A percentile compares a stretch with the other conserved stretches of the same genome.
These are phyloP conservation scores for Chamaea fasciata DNA, from an alignment of 2,113 vertebrate genomes.

Conservation along the genomic window DNA sequence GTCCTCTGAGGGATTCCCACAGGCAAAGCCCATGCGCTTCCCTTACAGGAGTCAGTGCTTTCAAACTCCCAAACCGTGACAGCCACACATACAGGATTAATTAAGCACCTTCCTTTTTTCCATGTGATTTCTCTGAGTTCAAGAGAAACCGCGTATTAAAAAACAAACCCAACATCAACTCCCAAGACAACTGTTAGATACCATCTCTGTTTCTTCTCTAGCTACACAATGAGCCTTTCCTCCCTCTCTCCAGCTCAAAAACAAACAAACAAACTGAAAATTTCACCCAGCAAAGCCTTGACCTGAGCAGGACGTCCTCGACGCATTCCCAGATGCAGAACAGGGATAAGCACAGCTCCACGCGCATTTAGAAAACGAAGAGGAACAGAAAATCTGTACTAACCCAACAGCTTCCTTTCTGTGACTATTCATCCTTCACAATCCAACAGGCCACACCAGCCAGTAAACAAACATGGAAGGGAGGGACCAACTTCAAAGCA, in stretches of 20 bases:
- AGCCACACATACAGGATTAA: neutral
- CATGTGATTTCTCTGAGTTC: neutral
- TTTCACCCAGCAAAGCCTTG: neutral
- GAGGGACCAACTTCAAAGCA: conserved; percentile 38
- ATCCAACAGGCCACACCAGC: conserved; percentile 1
- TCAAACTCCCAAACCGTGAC: neutral
- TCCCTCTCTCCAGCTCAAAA: neutral
- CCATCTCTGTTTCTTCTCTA: neutral
- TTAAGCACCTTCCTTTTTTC: neutral
- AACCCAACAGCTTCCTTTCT: neutral
- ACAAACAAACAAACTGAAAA: neutral
- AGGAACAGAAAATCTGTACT: neutral
- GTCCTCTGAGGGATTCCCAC: neutral
- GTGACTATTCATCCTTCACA: conserved; percentile 33
- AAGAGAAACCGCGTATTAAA: neutral
- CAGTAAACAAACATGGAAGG: conserved; percentile 22
- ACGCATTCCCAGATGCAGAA: rapidly evolving
- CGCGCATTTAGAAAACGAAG: rapidly evolving
- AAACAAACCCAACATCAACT: neutral
- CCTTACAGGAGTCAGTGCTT: neutral
- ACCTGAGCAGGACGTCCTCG: rapidly evolving
- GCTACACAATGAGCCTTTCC: neutral
- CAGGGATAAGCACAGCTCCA: neutral
- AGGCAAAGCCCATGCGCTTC: neutral
- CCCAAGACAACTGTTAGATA: neutral